These are phyloP conservation scores for Pogona vitticeps DNA, from an alignment of 2,113 vertebrate genomes.

Conservation along the genomic window DNA sequence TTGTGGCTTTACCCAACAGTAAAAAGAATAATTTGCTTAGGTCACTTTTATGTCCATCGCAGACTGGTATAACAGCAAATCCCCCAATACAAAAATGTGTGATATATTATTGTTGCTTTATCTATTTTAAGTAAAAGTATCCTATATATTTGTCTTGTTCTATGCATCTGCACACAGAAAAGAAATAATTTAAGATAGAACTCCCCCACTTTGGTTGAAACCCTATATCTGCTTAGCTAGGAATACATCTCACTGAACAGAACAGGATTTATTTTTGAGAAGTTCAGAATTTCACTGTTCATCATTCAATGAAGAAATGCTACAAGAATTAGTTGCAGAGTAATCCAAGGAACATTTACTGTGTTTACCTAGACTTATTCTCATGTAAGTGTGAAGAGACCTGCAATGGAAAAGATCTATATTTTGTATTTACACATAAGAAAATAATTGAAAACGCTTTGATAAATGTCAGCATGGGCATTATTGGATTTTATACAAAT, in stretches of 20 bases:
- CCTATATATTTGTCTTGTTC: not conserved
- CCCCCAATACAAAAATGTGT: not conserved
- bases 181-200: too few species aligned
- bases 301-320: not conserved
- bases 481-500: not conserved
- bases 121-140: not conserved
- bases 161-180: not conserved
- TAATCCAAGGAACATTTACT: not conserved
- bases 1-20: not conserved
- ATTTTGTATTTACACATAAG: not conserved
- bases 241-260: too few species aligned
- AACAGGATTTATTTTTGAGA: not conserved
- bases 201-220: not conserved
- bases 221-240: not conserved
- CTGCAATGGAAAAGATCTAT: not conserved
- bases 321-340: not conserved
- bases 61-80: not conserved
- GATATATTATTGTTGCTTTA: too few species aligned
- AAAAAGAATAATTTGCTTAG: not conserved
- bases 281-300: too few species aligned
- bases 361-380: not conserved
- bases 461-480: not conserved
- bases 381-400: not conserved
- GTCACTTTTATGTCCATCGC: not conserved
- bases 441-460: not conserved